Conservation (phyloP, 2,888 invertebrate genomes). For the Terebella lapidaria region DNA sequence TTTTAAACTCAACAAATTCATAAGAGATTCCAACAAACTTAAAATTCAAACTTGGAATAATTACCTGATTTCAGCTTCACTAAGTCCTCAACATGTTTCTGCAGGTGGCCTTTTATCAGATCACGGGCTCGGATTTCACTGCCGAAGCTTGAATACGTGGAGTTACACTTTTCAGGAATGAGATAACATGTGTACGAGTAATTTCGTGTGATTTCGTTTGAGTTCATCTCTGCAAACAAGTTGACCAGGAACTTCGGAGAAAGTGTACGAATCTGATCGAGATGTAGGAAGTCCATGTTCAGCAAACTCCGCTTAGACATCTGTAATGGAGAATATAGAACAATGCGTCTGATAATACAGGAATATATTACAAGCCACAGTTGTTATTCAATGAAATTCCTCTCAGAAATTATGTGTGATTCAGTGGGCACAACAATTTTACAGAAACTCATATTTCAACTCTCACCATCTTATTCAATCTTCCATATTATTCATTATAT, state of each 20-base stretch:
- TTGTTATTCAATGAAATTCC: too few relatives aligned
- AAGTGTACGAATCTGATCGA: slow-evolving; percentile 7
- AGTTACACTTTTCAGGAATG: slow-evolving; percentile 55
- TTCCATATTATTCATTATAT: not conserved
- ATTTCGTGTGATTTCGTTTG: slow-evolving; percentile 58
- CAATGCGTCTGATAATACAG: too few relatives aligned
- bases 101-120: slow-evolving; percentile 57
- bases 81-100: slow-evolving; percentile 53
- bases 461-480: too few relatives aligned
- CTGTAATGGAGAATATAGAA: slow-evolving; percentile 1
- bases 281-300: slow-evolving; percentile 1
- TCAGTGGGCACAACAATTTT: too few relatives aligned
- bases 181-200: slow-evolving; percentile 58
- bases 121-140: slow-evolving; percentile 58
- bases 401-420: too few relatives aligned
- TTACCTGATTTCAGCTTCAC: slow-evolving; percentile 37
- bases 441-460: too few relatives aligned
- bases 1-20: not conserved
- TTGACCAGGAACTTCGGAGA: slow-evolving; percentile 54
- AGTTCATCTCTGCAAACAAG: slow-evolving; percentile 56
- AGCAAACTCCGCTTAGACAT: not conserved
- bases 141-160: slow-evolving; percentile 59
- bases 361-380: too few relatives aligned
- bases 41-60: not conserved
- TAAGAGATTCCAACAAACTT: not conserved